Conservation (phyloP, 1,140 invertebrate species). For the Oppia nitens region DNA sequence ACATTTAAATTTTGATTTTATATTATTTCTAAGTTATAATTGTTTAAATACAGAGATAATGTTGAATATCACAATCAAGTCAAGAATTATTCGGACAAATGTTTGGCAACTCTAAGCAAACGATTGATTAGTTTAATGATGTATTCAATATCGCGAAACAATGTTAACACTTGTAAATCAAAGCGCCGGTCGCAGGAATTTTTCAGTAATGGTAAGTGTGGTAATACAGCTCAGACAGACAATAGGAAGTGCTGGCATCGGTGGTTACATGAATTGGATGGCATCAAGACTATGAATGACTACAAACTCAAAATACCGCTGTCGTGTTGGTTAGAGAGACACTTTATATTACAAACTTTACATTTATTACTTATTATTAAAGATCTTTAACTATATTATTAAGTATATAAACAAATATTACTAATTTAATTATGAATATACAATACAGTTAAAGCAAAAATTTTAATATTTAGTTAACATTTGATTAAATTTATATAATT, state of each 20-base stretch:
- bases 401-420: too few species aligned
- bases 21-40: too few species aligned
- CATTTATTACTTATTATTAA: too few species aligned
- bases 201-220: background rate
- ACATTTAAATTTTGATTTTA: too few species aligned
- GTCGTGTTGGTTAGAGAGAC: background rate
- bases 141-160: background rate
- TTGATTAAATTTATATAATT: too few species aligned
- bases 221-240: background rate
- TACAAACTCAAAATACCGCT: background rate
- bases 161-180: background rate
- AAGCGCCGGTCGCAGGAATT: background rate
- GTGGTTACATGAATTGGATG: background rate
- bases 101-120: background rate
- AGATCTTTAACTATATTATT: too few species aligned
- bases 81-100: background rate
- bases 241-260: background rate
- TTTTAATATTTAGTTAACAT: too few species aligned
- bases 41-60: background rate
- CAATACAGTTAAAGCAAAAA: too few species aligned
- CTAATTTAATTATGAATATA: too few species aligned
- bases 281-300: background rate
- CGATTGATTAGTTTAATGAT: background rate
- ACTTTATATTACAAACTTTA: too few species aligned
- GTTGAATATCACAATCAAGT: background rate